A percentile compares a stretch with the other conserved stretches of the same genome.
phyloP scores from a whole-genome alignment of 2,797 vertebrate genomes.

The Crypturellus tataupa region DNA sequence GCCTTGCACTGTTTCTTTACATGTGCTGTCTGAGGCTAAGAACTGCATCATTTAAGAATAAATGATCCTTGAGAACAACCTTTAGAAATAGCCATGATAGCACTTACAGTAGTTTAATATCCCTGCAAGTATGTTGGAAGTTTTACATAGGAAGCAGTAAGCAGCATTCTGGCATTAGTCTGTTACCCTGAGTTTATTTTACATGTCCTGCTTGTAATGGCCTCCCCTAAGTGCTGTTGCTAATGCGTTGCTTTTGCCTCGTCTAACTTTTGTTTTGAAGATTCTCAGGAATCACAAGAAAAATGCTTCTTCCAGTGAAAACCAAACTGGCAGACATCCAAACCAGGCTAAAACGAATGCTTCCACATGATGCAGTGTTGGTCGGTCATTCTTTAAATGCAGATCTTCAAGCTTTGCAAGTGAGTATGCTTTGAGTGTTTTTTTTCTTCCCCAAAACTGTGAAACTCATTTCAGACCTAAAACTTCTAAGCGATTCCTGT shows the following conservation, averaged over 20 bases:
- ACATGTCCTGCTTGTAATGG: not conserved
- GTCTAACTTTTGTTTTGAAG: slow-evolving; percentile 76
- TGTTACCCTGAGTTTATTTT: not conserved
- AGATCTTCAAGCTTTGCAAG: slow-evolving; percentile 89
- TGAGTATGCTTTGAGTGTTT: slow-evolving; percentile 72
- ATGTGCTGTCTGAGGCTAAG: not conserved
- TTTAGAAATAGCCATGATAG: not conserved
- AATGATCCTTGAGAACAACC: not conserved
- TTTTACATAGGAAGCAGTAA: not conserved
- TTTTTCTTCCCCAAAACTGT: not conserved
- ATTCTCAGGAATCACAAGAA: slow-evolving; percentile 89
- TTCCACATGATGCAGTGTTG: slow-evolving; percentile 88
- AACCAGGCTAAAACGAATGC: slow-evolving; percentile 78
- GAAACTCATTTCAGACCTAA: not conserved
- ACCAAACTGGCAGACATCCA: slow-evolving; percentile 88
- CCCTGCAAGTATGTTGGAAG: not conserved
- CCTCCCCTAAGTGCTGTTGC: not conserved
- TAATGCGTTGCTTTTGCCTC: slow-evolving; percentile 20
- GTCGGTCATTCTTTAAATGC: slow-evolving; percentile 91
- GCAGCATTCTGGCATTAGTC: not conserved
- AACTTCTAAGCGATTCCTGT: not conserved
- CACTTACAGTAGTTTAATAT: not conserved
- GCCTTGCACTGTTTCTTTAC: not conserved
- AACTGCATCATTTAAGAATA: not conserved
- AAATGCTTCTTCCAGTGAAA: slow-evolving; percentile 84